Evolutionary conservation across 2,888 invertebrate species (phyloP).

Genomic region (Agrotis ipsilon): DNA sequence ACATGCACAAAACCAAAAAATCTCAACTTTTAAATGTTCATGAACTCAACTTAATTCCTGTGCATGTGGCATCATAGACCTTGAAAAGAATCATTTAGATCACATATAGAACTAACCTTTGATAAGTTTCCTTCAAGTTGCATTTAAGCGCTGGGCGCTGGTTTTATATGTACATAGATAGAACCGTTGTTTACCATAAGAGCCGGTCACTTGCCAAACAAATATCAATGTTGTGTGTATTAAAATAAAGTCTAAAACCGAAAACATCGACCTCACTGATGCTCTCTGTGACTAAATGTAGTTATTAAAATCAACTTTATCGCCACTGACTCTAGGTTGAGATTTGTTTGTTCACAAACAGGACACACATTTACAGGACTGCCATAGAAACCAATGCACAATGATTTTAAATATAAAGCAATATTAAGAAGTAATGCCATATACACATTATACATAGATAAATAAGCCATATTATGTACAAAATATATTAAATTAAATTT

Average conservation of each 20-base stretch:
- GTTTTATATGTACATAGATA: too few relatives aligned
- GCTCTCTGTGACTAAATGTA: not conserved
- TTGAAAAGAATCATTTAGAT: too few relatives aligned
- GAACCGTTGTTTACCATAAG: too few relatives aligned
- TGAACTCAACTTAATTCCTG: not conserved
- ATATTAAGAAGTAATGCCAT: constrained; percentile 30
- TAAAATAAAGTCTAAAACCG: constrained; percentile 17
- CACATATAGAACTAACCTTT: too few relatives aligned
- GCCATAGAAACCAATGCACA: constrained; percentile 21
- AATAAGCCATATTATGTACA: constrained; percentile 25
- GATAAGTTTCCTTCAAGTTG: too few relatives aligned
- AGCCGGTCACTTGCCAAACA: constrained; percentile 3
- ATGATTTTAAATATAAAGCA: constrained; percentile 8
- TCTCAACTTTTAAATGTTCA: not conserved
- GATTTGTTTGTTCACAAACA: not conserved
- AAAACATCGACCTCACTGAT: not conserved
- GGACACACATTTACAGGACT: not conserved
- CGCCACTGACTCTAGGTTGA: accelerated
- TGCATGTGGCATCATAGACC: too few relatives aligned
- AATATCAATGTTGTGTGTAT: not conserved
- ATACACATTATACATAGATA: constrained; percentile 29
- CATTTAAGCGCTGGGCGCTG: too few relatives aligned
- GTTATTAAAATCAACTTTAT: constrained; percentile 18
- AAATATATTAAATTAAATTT: constrained; percentile 35
- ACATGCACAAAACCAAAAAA: not conserved